These are phyloP conservation scores for Crypturellus undulatus DNA, from an alignment of 2,113 vertebrate genomes.

Conservation along the genomic window DNA sequence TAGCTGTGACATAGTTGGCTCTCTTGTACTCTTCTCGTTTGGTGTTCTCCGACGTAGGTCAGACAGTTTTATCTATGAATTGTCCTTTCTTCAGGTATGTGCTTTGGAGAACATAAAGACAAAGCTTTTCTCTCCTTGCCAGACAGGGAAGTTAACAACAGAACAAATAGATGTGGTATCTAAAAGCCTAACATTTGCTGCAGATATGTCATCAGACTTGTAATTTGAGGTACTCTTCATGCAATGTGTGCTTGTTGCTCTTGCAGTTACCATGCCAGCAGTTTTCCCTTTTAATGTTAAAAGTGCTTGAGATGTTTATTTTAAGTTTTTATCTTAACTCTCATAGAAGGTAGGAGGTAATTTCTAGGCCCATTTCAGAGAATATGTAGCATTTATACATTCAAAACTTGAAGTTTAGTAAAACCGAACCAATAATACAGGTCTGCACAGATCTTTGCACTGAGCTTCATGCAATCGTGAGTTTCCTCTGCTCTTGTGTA, in stretches of 20 bases:
- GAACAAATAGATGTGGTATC: background rate
- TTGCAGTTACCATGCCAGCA: background rate
- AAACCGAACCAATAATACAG: background rate
- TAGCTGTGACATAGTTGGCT: background rate
- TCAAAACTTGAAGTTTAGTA: background rate
- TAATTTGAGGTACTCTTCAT: background rate
- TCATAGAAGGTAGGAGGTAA: background rate
- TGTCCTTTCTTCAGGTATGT: background rate
- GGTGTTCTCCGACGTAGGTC: background rate
- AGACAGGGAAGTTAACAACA: background rate
- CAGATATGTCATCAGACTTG: background rate
- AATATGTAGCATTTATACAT: background rate
- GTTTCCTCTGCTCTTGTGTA: background rate
- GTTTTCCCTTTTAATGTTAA: background rate
- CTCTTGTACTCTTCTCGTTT: background rate
- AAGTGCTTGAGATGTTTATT: background rate
- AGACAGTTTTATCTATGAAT: background rate
- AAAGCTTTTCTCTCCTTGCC: background rate
- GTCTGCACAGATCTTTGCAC: background rate
- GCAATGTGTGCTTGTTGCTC: background rate
- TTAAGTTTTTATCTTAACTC: background rate
- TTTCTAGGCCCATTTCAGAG: background rate
- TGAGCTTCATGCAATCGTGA: background rate
- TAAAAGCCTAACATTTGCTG: background rate
- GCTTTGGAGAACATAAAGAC: background rate